Percentiles rank a stretch among this genome's conserved stretches.
phyloP scores from a whole-genome alignment of 2,113 vertebrate genomes.

The Alligator mississippiensis region DNA sequence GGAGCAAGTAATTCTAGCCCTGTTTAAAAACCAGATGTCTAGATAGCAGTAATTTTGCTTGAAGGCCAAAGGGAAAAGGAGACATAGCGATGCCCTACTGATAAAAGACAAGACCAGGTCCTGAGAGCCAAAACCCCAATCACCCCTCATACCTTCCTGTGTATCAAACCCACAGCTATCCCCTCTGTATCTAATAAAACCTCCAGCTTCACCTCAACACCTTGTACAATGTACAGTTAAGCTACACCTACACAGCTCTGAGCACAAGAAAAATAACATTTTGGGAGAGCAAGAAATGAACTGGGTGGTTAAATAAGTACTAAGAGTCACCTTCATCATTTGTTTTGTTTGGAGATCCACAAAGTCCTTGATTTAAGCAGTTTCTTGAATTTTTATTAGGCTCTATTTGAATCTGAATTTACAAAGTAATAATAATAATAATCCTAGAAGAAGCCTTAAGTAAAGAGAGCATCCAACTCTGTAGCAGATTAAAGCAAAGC shows the following conservation, averaged over 20 bases:
- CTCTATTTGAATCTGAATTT: not conserved
- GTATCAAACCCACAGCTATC: not conserved
- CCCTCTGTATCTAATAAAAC: not conserved
- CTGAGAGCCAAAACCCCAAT: not conserved
- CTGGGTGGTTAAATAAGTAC: not conserved
- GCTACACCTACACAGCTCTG: accelerated
- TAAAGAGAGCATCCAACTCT: slow-evolving; percentile 30
- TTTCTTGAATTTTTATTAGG: not conserved
- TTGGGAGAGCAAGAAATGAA: not conserved
- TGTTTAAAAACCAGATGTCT: not conserved
- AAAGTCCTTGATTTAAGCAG: not conserved
- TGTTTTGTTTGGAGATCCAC: no score
- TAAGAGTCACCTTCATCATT: not conserved
- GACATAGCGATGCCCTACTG: accelerated
- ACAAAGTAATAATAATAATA: not conserved
- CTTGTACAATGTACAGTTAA: not conserved
- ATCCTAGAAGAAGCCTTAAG: slow-evolving; percentile 25
- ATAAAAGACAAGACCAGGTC: not conserved
- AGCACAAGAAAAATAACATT: accelerated
- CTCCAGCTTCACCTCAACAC: not conserved
- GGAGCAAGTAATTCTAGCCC: not conserved
- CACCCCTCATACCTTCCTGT: not conserved
- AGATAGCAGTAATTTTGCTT: not conserved
- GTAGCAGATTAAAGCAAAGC: slow-evolving; percentile 55
- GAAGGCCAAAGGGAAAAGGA: not conserved